These are phyloP conservation scores for Agonopterix alstromeriana DNA, from an alignment of 2,888 invertebrate genomes.

Conservation along the genomic window DNA sequence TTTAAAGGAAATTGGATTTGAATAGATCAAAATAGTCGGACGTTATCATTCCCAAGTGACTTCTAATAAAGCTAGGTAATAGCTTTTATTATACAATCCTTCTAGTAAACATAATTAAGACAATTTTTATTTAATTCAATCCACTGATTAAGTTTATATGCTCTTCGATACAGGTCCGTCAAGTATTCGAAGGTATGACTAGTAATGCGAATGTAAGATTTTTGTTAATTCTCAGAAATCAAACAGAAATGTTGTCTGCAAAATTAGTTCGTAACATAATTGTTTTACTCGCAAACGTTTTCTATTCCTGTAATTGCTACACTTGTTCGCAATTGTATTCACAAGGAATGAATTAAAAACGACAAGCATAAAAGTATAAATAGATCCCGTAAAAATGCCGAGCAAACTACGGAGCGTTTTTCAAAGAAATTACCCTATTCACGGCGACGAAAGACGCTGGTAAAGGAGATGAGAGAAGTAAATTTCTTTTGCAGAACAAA, in stretches of 20 bases:
- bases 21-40: slow-evolving; percentile 53
- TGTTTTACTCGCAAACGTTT: not conserved
- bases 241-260: not conserved
- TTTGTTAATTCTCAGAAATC: too few species aligned
- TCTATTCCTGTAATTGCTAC: slow-evolving; percentile 8
- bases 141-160: too few species aligned
- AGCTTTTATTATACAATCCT: too few species aligned
- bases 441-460: slow-evolving; percentile 47
- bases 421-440: slow-evolving; percentile 57
- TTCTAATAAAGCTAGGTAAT: too few species aligned
- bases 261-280: not conserved
- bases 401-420: slow-evolving; percentile 39
- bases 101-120: too few species aligned
- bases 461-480: slow-evolving; percentile 51
- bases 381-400: slow-evolving; percentile 24
- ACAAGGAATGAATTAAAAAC: slow-evolving; percentile 26
- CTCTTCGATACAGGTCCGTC: too few species aligned
- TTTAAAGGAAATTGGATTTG: slow-evolving; percentile 64
- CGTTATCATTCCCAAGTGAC: slow-evolving; percentile 21
- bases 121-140: too few species aligned
- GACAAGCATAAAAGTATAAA: slow-evolving; percentile 28
- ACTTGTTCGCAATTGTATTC: slow-evolving; percentile 12
- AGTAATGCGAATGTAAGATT: too few species aligned
- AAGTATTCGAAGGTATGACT: too few species aligned
- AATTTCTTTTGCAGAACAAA: slow-evolving; percentile 69